phyloP scores from a whole-genome alignment of 2,797 vertebrate species.

The Chrysocyon brachyurus region DNA sequence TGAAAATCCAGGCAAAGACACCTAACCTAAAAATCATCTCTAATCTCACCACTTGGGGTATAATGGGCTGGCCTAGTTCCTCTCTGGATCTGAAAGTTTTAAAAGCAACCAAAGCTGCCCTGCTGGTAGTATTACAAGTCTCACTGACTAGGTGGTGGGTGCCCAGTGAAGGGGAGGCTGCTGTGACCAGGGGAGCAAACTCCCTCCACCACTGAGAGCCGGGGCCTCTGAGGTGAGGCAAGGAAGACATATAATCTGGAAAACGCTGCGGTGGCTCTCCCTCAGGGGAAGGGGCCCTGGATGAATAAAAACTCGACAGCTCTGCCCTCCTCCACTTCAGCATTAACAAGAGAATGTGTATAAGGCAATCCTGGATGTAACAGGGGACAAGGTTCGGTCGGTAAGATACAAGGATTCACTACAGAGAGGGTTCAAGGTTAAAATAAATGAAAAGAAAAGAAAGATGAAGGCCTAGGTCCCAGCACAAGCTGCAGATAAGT shows the following conservation, averaged over 20 bases:
- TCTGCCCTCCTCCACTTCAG: background rate
- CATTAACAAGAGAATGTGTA: background rate
- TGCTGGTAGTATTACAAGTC: background rate
- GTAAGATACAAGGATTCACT: background rate
- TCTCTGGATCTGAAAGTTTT: background rate
- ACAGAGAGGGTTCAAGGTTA: background rate
- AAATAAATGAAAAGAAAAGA: background rate
- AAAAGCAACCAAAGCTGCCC: background rate
- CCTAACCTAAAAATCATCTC: background rate
- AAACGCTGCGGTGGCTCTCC: background rate
- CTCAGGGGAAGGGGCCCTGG: too few species aligned
- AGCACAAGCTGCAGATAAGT: background rate
- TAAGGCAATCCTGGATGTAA: background rate
- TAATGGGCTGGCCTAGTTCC: background rate
- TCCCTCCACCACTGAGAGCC: rapidly evolving
- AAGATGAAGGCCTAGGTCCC: background rate
- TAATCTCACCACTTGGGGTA: background rate
- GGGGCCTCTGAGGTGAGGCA: background rate
- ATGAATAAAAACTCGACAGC: background rate
- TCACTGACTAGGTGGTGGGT: rapidly evolving
- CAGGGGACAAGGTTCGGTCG: background rate
- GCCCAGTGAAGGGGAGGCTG: background rate
- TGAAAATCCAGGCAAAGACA: background rate
- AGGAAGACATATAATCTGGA: background rate
- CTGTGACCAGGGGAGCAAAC: background rate